Evolutionary conservation across 1,140 invertebrate genomes (phyloP).

Genomic region (Lineus longissimus): DNA sequence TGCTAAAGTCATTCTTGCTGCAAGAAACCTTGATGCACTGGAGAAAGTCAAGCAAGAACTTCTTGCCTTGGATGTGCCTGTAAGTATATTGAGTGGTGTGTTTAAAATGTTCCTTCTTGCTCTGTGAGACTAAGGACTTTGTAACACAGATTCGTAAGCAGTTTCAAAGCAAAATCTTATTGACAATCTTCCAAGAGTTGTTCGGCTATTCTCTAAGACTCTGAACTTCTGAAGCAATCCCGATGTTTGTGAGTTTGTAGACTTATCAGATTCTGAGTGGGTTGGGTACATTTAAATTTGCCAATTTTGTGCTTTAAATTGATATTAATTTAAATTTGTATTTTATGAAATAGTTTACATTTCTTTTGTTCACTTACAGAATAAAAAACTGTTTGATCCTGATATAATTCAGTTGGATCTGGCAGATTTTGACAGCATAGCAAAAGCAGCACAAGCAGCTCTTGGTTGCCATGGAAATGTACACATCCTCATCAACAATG

Average conservation of each 20-base stretch:
- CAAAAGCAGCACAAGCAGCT: constrained; percentile 63
- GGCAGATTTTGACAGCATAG: constrained; percentile 65
- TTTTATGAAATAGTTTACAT: too few relatives aligned
- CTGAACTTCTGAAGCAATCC: too few relatives aligned
- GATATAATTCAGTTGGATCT: constrained; percentile 75
- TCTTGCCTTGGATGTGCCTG: constrained; percentile 34
- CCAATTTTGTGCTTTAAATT: too few relatives aligned
- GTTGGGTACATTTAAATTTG: too few relatives aligned
- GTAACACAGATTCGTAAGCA: too few relatives aligned
- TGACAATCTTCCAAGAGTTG: background rate
- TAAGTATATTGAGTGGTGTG: too few relatives aligned
- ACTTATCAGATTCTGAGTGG: too few relatives aligned
- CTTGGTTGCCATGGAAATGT: constrained; percentile 66
- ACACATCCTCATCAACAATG: constrained; percentile 91
- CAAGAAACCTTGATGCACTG: constrained; percentile 72
- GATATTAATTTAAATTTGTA: too few relatives aligned
- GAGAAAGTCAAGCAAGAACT: constrained; percentile 73
- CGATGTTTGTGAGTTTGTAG: too few relatives aligned
- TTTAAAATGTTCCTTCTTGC: too few relatives aligned
- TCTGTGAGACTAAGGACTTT: too few relatives aligned
- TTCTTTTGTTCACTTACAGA: constrained; percentile 35
- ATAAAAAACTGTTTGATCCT: constrained; percentile 60
- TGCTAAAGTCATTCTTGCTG: constrained; percentile 77
- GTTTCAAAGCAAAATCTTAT: background rate
- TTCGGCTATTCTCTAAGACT: too few relatives aligned